A percentile compares a stretch with the other conserved stretches of the same genome.
phyloP scores from a whole-genome alignment of 2,888 invertebrate genomes.

The Desoria tigrina region DNA sequence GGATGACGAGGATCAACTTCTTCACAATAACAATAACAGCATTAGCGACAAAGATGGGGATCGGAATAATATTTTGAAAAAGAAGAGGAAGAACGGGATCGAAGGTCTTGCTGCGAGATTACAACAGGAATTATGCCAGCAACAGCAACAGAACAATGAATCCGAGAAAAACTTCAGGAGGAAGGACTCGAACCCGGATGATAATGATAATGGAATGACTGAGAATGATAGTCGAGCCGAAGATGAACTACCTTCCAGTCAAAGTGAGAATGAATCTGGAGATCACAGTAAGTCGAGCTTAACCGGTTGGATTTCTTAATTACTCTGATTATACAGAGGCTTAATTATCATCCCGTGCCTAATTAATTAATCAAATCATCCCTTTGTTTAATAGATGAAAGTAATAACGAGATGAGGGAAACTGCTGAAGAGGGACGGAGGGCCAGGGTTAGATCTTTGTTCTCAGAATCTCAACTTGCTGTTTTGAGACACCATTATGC shows the following conservation, averaged over 20 bases:
- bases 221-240: constrained; percentile 37
- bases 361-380: constrained; percentile 9
- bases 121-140: constrained; percentile 55
- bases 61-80: constrained; percentile 44
- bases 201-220: constrained; percentile 56
- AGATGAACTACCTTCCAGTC: constrained; percentile 52
- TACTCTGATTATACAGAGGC: not conserved
- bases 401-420: constrained; percentile 47
- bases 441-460: constrained; percentile 79
- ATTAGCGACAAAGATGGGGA: constrained; percentile 36
- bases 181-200: constrained; percentile 67
- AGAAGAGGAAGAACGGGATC: constrained; percentile 56
- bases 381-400: constrained; percentile 33
- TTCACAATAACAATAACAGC: constrained; percentile 50
- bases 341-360: constrained; percentile 2
- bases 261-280: constrained; percentile 52
- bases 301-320: constrained; percentile 1
- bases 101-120: constrained; percentile 58
- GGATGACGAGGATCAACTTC: constrained; percentile 36
- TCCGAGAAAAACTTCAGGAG: constrained; percentile 55
- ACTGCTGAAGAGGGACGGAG: constrained; percentile 52
- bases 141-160: constrained; percentile 21
- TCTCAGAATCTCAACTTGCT: constrained; percentile 89
- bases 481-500: constrained; percentile 86
- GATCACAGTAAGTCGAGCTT: constrained; percentile 49